phyloP scores from a whole-genome alignment of 2,888 invertebrate genomes.

The Lasioglossum vierecki region DNA sequence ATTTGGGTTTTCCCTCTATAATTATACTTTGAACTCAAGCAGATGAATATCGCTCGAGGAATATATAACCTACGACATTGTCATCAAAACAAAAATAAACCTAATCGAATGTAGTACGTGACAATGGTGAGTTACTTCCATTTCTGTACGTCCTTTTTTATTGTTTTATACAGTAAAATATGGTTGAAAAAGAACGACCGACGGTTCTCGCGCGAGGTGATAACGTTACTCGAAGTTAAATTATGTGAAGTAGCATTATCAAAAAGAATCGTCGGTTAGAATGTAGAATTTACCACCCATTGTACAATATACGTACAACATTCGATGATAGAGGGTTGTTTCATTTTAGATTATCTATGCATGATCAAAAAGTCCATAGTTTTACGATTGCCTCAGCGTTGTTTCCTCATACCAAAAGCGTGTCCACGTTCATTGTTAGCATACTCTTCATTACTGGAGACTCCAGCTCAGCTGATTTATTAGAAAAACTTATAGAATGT shows the following conservation, averaged over 20 bases:
- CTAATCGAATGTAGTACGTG: slow-evolving; percentile 75
- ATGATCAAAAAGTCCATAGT: slow-evolving; percentile 85
- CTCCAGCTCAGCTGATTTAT: slow-evolving; percentile 67
- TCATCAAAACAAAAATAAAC: slow-evolving; percentile 73
- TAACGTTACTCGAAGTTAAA: slow-evolving; percentile 57
- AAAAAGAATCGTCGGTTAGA: slow-evolving; percentile 66
- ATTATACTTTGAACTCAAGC: slow-evolving; percentile 66
- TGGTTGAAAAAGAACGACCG: slow-evolving; percentile 67
- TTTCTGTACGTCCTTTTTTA: slow-evolving; percentile 62
- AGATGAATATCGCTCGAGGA: slow-evolving; percentile 58
- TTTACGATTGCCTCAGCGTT: slow-evolving; percentile 84
- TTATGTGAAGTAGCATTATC: slow-evolving; percentile 59
- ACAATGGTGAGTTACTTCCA: slow-evolving; percentile 61
- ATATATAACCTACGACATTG: slow-evolving; percentile 59
- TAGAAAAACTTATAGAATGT: slow-evolving; percentile 37
- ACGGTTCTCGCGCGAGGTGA: slow-evolving; percentile 62
- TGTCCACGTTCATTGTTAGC: slow-evolving; percentile 75
- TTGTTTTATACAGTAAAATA: neutral
- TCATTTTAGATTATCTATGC: slow-evolving; percentile 74
- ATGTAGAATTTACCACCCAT: slow-evolving; percentile 59
- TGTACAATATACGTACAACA: slow-evolving; percentile 64
- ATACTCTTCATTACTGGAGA: slow-evolving; percentile 71
- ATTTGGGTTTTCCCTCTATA: slow-evolving; percentile 75
- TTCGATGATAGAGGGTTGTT: slow-evolving; percentile 74
- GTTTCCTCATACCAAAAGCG: slow-evolving; percentile 82